Evolutionary conservation across 2,113 vertebrate genomes (phyloP), one percentile per base, ranked within the genome.

Genomic region (Jaculus jaculus): DNA sequence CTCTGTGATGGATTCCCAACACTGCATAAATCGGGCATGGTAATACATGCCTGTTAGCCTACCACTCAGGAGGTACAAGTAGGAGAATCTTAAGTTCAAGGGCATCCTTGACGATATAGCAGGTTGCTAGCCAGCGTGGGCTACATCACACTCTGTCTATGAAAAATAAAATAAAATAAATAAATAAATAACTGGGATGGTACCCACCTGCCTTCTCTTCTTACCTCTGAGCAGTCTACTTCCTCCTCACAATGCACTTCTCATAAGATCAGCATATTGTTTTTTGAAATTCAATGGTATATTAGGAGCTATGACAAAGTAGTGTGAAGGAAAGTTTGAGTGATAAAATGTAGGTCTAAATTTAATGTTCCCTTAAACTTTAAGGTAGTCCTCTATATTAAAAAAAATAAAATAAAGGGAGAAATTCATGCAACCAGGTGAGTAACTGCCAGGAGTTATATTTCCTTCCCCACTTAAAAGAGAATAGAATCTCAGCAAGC

Each of bases 331-430:
- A 73, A 82, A 90, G 26, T 68, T 81, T 88, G 58, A 37, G 1
- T 89, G 15, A 28, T 51, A 51, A 51, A 83, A 65, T 26, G 34
- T 81, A 88, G 7, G 21, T 75, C 39, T 69, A 66, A 39, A 61
- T 71, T 84, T 66, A 96, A 77, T 88, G 42, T 73, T 84, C 28
- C 17, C 39, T 94, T 92, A 75, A 78, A 78, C 26, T 34, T 92
- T 92, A 90, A 82, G 88, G 17, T 89, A 83, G 51, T 63, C 24
- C 8, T 79, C 10, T 86, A 74, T 37, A 66, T 83, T 69, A 79
- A 90, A 92, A 84, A 61, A 71, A 65, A 47, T 15, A 21, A 65
- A 65, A 65, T 26, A 84, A 81, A 89, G 30, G 26, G 7, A 32
- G 58, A 65, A 75, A 83, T 65, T 34, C 2, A 7, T 71, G 24